Percentiles rank a stretch among this genome's conserved stretches.
These are phyloP conservation scores for Cyclura pinguis DNA, from an alignment of 2,797 vertebrate genomes.

Conservation along the genomic window DNA sequence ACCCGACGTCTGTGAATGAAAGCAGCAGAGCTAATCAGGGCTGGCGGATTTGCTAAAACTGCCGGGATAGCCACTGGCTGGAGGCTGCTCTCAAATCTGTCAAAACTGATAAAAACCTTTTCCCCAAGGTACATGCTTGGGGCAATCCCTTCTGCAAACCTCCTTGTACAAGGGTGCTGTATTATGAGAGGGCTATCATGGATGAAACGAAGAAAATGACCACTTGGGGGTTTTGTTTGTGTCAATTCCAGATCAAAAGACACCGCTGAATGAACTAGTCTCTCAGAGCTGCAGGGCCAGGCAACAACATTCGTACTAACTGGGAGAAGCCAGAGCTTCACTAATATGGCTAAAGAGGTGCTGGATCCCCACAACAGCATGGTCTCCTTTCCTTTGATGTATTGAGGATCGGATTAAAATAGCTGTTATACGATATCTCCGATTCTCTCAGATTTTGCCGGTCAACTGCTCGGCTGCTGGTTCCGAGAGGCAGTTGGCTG, in stretches of 20 bases:
- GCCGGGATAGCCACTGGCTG: neutral
- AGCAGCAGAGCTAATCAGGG: fast-evolving
- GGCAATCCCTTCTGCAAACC: fast-evolving
- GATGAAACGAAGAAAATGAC: neutral
- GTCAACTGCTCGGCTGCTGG: neutral
- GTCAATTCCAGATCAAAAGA: neutral
- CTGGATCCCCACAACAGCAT: neutral
- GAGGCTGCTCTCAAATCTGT: constrained; percentile 21
- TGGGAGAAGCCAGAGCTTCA: neutral
- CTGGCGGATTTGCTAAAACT: neutral
- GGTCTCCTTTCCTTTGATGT: neutral
- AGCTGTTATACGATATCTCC: neutral
- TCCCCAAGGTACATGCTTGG: fast-evolving
- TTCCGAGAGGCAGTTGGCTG: constrained; percentile 33
- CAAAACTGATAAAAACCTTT: neutral
- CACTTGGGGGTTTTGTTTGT: neutral
- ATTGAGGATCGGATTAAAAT: neutral
- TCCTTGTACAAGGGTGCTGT: neutral
- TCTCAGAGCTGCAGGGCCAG: fast-evolving
- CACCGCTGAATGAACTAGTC: fast-evolving
- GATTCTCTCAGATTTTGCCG: neutral
- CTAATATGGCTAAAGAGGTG: fast-evolving
- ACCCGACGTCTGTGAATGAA: fast-evolving
- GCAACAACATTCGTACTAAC: fast-evolving
- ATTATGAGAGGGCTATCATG: fast-evolving